phyloP scores from a whole-genome alignment of 2,113 vertebrate species.

The Myrmecobius fasciatus region DNA sequence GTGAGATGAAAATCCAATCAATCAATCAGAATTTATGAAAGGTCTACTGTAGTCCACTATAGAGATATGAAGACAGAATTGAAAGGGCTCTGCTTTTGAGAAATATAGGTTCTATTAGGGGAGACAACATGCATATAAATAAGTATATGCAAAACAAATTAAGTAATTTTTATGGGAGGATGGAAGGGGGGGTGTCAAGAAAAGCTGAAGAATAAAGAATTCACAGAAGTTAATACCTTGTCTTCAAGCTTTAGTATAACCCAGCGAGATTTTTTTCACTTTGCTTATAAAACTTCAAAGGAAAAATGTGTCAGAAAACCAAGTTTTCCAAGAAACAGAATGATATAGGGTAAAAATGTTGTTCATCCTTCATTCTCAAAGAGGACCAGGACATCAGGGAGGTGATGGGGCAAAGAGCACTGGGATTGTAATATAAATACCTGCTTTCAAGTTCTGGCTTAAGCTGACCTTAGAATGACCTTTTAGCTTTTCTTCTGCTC shows the following conservation, averaged over 20 bases:
- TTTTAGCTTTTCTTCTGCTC: neutral
- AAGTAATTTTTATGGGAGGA: neutral
- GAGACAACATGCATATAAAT: neutral
- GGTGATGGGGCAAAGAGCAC: neutral
- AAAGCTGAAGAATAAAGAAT: neutral
- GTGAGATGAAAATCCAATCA: conserved; percentile 77
- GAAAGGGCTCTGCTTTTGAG: neutral
- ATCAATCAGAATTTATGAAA: neutral
- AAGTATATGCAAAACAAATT: neutral
- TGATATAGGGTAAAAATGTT: neutral
- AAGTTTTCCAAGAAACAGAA: neutral
- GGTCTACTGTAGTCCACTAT: neutral
- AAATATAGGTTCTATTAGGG: neutral
- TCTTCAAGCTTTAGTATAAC: conserved; percentile 71
- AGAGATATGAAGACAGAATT: neutral
- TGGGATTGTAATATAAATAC: neutral
- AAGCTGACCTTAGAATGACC: neutral
- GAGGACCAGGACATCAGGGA: too few relatives aligned
- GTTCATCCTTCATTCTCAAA: too few relatives aligned
- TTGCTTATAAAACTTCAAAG: conserved; percentile 53
- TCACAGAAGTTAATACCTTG: conserved; percentile 80
- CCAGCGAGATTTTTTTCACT: conserved; percentile 51
- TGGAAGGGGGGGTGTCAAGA: neutral
- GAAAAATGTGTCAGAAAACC: neutral
- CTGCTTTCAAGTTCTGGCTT: neutral